Conservation (phyloP, 2,113 vertebrate species). For the Aviceda subcristata region DNA sequence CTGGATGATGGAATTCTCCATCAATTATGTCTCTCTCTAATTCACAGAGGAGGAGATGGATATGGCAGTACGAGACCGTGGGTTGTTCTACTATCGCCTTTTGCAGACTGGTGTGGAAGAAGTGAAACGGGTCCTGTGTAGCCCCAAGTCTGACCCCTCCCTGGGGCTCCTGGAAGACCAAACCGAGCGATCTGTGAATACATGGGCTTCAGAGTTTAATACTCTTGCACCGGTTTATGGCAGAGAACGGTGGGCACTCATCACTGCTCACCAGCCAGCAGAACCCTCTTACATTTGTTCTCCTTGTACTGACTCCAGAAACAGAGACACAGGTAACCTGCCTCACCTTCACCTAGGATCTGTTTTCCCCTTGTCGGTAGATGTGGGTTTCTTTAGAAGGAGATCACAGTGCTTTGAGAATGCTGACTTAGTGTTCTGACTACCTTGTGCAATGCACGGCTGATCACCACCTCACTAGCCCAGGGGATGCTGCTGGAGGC, state of each 20-base stretch:
- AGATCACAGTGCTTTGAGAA: neutral
- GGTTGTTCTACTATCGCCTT: constrained; percentile 90
- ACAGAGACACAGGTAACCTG: constrained; percentile 28
- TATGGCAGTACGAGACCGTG: constrained; percentile 89
- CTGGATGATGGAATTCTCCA: neutral
- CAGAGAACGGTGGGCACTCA: constrained; percentile 57
- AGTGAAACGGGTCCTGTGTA: constrained; percentile 78
- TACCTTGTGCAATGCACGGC: neutral
- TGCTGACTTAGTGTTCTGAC: neutral
- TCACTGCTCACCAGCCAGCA: constrained; percentile 52
- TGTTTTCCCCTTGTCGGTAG: neutral
- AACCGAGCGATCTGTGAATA: constrained; percentile 79
- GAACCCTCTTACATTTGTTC: neutral
- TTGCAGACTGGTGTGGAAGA: constrained; percentile 83
- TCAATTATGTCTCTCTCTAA: neutral
- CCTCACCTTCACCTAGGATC: neutral
- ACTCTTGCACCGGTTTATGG: constrained; percentile 81
- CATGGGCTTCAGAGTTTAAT: constrained; percentile 88
- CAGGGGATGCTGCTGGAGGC: neutral
- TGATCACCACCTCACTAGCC: neutral
- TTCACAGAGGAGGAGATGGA: constrained; percentile 89
- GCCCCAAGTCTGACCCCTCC: constrained; percentile 87
- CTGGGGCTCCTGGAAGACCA: constrained; percentile 84
- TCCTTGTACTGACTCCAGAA: neutral
- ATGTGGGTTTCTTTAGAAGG: neutral